Conservation (phyloP, 2,797 vertebrate species). For the Neomorphus geoffroyi region DNA sequence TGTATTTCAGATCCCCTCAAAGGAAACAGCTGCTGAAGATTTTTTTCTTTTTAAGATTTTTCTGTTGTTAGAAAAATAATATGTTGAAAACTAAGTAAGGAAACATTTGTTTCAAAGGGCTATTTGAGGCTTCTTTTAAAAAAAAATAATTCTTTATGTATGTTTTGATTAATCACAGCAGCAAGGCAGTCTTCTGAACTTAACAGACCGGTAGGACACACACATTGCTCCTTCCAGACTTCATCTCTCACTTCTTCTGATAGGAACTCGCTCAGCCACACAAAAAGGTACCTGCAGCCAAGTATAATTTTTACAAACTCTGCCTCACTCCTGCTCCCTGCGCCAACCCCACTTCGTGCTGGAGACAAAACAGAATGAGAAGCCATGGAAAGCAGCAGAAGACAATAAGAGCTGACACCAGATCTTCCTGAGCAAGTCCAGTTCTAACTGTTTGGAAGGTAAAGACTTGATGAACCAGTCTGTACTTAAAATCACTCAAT, state of each 20-base stretch:
- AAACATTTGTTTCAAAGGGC: neutral
- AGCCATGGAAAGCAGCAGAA: neutral
- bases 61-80: neutral
- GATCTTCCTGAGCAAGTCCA: neutral
- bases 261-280: neutral
- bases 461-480: neutral
- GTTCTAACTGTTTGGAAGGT: neutral
- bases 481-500: neutral
- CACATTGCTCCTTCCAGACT: neutral
- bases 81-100: neutral
- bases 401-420: neutral
- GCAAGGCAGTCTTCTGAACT: neutral
- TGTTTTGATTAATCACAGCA: neutral
- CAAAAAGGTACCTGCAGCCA: neutral
- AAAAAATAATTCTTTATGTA: neutral
- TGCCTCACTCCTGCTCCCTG: neutral
- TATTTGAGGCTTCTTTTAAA: neutral
- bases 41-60: neutral
- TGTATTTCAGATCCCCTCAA: neutral
- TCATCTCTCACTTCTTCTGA: neutral
- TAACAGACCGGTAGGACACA: neutral
- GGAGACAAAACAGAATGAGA: neutral
- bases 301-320: neutral
- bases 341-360: rapidly evolving
- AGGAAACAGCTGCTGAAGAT: neutral